These are phyloP conservation scores for Panulirus ornatus DNA, from an alignment of 1,140 invertebrate species.

Conservation along the genomic window DNA sequence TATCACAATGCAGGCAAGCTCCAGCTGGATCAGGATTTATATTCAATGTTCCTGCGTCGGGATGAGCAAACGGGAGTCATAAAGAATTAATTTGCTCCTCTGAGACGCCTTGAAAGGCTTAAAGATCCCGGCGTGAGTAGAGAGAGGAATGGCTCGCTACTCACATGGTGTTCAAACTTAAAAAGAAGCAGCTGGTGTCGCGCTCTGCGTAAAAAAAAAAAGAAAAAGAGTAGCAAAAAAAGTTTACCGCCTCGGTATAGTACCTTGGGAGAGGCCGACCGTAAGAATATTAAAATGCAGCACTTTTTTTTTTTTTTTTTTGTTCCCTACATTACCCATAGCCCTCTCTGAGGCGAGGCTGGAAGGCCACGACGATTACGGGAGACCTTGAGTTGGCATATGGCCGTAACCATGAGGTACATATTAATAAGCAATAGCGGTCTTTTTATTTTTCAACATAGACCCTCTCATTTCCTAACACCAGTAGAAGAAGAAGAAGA, in stretches of 20 bases:
- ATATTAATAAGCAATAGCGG: too few species aligned
- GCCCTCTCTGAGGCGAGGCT: too few species aligned
- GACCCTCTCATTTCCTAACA: background rate
- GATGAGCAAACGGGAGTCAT: conserved; percentile 24
- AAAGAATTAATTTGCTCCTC: conserved; percentile 37
- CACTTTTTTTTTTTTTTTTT: background rate
- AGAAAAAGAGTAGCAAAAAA: too few species aligned
- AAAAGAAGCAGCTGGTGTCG: background rate
- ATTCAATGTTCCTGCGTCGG: conserved; percentile 40
- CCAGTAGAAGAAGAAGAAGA: background rate
- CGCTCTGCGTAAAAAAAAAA: background rate
- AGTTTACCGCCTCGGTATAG: background rate
- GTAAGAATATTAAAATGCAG: background rate
- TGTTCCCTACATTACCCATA: background rate
- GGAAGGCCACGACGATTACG: too few species aligned
- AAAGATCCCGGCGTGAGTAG: background rate
- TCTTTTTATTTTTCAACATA: too few species aligned
- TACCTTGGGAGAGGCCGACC: background rate
- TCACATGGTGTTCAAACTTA: too few species aligned
- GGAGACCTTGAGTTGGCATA: too few species aligned
- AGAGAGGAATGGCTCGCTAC: background rate
- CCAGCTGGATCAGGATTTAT: conserved; percentile 33
- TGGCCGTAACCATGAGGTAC: too few species aligned
- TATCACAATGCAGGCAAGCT: conserved; percentile 46
- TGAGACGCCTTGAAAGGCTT: conserved; percentile 1